A percentile compares a stretch with the other conserved stretches of the same genome.
Evolutionary conservation across 2,113 vertebrate species (phyloP).

Genomic region (Lucifuga dentata): DNA sequence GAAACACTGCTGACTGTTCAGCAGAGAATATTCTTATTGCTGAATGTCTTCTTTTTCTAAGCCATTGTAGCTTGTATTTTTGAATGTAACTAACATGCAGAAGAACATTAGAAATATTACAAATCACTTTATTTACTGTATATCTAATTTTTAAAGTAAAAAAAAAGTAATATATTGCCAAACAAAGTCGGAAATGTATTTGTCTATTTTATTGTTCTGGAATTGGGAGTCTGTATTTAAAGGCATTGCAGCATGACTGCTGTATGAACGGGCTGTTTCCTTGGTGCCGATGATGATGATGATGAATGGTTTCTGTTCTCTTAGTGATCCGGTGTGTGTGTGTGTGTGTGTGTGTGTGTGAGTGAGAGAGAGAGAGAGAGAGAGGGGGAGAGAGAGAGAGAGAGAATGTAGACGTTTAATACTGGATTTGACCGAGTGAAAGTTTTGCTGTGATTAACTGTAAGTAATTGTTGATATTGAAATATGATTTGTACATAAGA

Average conservation of each 20-base stretch:
- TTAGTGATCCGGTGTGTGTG: conserved; percentile 12
- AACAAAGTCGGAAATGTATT: conserved; percentile 37
- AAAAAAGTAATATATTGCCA: conserved; percentile 56
- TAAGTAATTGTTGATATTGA: conserved; percentile 36
- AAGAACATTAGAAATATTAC: conserved; percentile 12
- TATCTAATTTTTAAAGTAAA: background rate
- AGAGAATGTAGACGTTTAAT: conserved; percentile 46
- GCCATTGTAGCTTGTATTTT: conserved; percentile 38
- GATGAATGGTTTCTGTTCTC: conserved; percentile 43
- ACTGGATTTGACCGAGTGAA: conserved; percentile 35
- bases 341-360: background rate
- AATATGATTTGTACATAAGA: conserved; percentile 41
- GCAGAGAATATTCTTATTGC: no score
- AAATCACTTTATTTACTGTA: conserved; percentile 16
- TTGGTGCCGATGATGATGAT: conserved; percentile 52
- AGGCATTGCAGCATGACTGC: conserved; percentile 25
- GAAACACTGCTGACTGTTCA: conserved; percentile 20
- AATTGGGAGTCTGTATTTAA: conserved; percentile 41
- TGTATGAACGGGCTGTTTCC: conserved; percentile 43
- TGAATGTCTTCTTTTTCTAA: conserved; percentile 51
- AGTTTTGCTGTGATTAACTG: conserved; percentile 14
- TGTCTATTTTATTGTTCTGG: conserved; percentile 38
- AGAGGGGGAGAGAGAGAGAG: background rate
- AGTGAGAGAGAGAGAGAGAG: background rate
- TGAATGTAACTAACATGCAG: conserved; percentile 22